phyloP scores from a whole-genome alignment of 2,113 vertebrate genomes.

The Pyrgilauda ruficollis region DNA sequence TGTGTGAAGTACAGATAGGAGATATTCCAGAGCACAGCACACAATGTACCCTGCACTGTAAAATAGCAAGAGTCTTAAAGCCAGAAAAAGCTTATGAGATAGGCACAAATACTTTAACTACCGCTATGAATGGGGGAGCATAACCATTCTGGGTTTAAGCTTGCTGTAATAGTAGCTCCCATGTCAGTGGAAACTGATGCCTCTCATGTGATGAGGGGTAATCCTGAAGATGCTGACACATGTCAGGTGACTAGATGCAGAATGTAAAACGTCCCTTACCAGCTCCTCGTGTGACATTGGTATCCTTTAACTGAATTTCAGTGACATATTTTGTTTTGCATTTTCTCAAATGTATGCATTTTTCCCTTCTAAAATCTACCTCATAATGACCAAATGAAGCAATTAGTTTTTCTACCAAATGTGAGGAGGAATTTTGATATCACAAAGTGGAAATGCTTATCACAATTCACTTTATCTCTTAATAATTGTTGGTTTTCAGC shows the following conservation, averaged over 20 bases:
- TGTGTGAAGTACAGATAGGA: not conserved
- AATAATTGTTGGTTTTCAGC: not conserved
- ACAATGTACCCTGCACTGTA: not conserved
- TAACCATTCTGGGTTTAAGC: not conserved
- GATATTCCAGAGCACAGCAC: slow-evolving; percentile 1
- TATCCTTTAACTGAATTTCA: not conserved
- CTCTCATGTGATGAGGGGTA: not conserved
- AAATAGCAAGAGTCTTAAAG: not conserved
- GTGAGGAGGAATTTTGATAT: not conserved
- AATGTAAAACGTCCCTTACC: not conserved
- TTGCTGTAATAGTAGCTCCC: slow-evolving; percentile 2
- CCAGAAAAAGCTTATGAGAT: not conserved
- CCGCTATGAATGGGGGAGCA: not conserved
- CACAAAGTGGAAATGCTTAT: not conserved
- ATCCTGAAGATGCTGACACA: slow-evolving; percentile 10
- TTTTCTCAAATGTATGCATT: not conserved
- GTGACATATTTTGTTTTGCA: not conserved
- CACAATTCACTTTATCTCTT: not conserved
- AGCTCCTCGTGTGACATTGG: not conserved
- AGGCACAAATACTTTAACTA: not conserved
- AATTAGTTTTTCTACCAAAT: not conserved
- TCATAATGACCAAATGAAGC: not conserved
- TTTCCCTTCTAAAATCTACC: not conserved
- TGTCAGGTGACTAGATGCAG: not conserved
- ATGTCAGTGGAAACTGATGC: slow-evolving; percentile 1